Evolutionary conservation across 2,113 vertebrate genomes (phyloP).

Genomic region (Trogon surrucura): DNA sequence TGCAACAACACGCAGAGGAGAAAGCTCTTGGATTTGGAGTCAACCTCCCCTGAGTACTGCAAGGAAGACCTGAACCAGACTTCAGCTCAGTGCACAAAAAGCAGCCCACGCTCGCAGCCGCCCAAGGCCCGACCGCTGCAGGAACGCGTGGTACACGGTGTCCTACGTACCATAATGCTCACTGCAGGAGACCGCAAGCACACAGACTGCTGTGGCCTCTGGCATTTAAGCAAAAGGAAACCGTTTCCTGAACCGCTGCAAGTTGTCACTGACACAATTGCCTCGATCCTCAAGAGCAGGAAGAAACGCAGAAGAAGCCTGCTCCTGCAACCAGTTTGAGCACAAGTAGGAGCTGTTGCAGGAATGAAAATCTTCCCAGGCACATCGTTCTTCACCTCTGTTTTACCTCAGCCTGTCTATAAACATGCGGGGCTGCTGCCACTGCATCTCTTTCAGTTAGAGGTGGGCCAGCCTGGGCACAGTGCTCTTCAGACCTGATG

Average conservation of each 20-base stretch:
- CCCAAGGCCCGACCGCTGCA: fast-evolving
- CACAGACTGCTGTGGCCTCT: background rate
- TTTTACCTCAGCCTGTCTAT: background rate
- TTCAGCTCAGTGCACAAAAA: background rate
- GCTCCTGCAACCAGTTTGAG: background rate
- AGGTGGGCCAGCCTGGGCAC: background rate
- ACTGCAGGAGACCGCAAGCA: background rate
- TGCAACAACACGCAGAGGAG: background rate
- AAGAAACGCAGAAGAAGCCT: background rate
- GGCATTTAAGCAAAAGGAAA: background rate
- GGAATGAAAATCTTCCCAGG: background rate
- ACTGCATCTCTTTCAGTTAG: background rate
- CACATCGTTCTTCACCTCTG: background rate
- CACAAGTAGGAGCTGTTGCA: background rate
- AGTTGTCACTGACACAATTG: background rate
- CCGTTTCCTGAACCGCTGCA: background rate
- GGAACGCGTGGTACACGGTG: fast-evolving
- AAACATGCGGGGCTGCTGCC: background rate
- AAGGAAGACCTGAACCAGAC: background rate
- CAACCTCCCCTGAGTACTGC: background rate
- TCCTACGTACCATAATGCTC: fast-evolving
- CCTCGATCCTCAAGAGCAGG: background rate
- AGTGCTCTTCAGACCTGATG: background rate
- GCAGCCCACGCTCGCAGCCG: background rate
- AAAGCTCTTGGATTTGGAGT: background rate